Base-by-base conservation (phyloP, 2,113 vertebrate species). In the Porphyrio hochstetteri region DNA sequence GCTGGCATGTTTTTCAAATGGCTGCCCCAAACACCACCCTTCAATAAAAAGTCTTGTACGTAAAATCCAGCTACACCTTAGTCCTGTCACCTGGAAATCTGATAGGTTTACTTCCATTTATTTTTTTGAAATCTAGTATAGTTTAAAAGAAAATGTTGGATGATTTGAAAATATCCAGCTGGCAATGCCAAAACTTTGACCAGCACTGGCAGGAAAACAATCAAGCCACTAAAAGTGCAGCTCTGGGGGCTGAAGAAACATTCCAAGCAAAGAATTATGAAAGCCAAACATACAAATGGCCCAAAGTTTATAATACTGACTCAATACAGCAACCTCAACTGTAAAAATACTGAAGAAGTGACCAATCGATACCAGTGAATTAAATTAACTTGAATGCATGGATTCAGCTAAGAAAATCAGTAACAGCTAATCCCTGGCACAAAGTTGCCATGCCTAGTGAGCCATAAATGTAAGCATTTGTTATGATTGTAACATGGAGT, bases 71-170 rank as follows among this genome's bases (percentile, higher is more conserved):
- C 56, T 75, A 86, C 12, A 11, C 28, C 24, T 68, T 81, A 93
- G 80, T 95, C 82, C 72, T 93, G 68, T 94, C 83, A 96, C 82
- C 72, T 92, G 68, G 50, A 89, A 93, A 90, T 74, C 17, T 70
- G 42, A 81, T 33, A 79, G 35, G 27, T 93, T 24, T 25, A 80
- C 46, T 83, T 87, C 11, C 83, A 70, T 46, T 48, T 48, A 35
- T 53, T 72, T 90, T 52, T 52, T 70, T 64, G n/a, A 78, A 68
- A 79, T 50, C 80, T 64, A 46, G 35, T 4, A 15, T 64, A 78
- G 19, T 27, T 81, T 91, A 84, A 88, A 90, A 94, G 60, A 77
- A 93, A 79, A 69, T 38, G 52, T 40, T 90, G 65, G 40, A 82
- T 60, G 50, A 76, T 31, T 71, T 68, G 38, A 84, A 94, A 84